These are phyloP conservation scores for Drosophila orena DNA, from an alignment of 1,140 invertebrate species.

Conservation along the genomic window DNA sequence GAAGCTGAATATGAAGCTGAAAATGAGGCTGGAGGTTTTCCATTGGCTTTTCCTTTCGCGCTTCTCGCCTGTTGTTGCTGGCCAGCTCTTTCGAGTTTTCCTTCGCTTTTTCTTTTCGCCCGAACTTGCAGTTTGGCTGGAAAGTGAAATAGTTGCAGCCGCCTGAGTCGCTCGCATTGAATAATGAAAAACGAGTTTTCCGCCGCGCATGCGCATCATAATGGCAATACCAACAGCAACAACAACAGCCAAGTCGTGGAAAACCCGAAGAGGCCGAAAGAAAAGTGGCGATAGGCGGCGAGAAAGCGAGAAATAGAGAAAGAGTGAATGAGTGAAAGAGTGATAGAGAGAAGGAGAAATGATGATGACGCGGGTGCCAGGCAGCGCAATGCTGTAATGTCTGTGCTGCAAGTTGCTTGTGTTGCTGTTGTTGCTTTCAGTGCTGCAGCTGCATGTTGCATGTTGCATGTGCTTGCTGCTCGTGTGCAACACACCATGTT, in stretches of 20 bases:
- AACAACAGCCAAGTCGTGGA: constrained; percentile 41
- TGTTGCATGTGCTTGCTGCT: background rate
- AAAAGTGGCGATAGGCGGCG: constrained; percentile 2
- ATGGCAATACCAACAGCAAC: constrained; percentile 25
- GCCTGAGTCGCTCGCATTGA: constrained; percentile 62
- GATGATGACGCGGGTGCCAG: constrained; percentile 57
- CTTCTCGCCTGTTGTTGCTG: constrained; percentile 21
- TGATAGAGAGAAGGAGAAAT: constrained; percentile 15
- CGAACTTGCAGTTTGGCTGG: constrained; percentile 74
- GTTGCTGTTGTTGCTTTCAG: background rate
- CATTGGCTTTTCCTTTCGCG: constrained; percentile 46
- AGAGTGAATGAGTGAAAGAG: background rate
- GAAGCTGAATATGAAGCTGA: background rate
- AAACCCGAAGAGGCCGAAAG: constrained; percentile 58
- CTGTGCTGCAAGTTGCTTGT: constrained; percentile 38
- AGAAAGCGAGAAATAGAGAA: constrained; percentile 20
- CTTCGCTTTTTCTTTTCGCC: constrained; percentile 37
- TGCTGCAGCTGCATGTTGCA: constrained; percentile 1
- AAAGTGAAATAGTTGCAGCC: constrained; percentile 72
- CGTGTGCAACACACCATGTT: background rate
- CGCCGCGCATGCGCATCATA: constrained; percentile 69
- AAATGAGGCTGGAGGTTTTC: constrained; percentile 36
- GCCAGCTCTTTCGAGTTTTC: constrained; percentile 45
- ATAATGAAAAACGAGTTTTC: constrained; percentile 81
- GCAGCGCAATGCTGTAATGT: constrained; percentile 73